phyloP scores from a whole-genome alignment of 2,797 vertebrate species.

The Helicolenus hilgendorfi region DNA sequence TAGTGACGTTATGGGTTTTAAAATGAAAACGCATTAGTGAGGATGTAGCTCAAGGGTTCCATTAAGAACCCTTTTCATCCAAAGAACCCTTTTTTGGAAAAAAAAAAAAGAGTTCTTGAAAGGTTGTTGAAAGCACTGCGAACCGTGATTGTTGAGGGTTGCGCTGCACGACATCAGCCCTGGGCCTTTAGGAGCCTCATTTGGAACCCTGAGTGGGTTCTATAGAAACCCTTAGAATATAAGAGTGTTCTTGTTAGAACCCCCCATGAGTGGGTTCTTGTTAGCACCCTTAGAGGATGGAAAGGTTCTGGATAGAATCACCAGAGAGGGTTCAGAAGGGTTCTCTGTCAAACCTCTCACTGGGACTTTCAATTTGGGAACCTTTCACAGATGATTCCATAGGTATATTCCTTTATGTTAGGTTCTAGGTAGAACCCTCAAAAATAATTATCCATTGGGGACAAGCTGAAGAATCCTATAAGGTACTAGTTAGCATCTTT shows the following conservation, averaged over 20 bases:
- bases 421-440: too few species aligned
- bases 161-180: not conserved
- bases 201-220: not conserved
- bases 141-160: not conserved
- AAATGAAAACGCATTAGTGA: too few species aligned
- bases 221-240: not conserved
- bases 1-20: too few species aligned
- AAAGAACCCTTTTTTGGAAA: not conserved
- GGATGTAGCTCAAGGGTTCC: not conserved
- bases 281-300: not conserved
- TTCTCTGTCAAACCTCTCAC: too few species aligned
- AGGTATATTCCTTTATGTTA: too few species aligned
- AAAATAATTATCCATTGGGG: too few species aligned
- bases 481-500: not conserved
- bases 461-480: not conserved
- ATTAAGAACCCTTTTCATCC: not conserved
- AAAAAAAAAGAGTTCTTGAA: not conserved
- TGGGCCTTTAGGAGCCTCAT: not conserved
- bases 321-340: not conserved
- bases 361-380: too few species aligned
- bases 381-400: too few species aligned
- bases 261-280: not conserved
- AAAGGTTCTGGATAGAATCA: not conserved
- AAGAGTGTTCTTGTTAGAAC: not conserved
- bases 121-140: too few species aligned